These are phyloP conservation scores for Ophthalmolycus amberensis DNA, from an alignment of 2,113 vertebrate genomes.

Conservation along the genomic window DNA sequence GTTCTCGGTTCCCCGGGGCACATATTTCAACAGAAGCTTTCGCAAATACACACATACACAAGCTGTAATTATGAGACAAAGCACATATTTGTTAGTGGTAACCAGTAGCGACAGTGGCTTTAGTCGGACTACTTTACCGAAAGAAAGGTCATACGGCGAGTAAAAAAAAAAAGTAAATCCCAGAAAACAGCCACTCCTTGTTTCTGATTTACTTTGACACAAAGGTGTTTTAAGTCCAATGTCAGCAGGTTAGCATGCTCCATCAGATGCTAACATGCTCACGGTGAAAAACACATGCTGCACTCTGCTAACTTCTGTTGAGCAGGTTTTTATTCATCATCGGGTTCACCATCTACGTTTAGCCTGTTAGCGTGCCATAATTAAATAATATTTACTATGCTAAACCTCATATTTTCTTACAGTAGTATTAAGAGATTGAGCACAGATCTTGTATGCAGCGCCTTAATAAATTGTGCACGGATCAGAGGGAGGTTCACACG, in stretches of 20 bases:
- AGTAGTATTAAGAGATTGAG: not conserved
- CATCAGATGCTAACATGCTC: not conserved
- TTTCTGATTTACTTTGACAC: not conserved
- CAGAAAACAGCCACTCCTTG: not conserved
- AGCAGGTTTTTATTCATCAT: not conserved
- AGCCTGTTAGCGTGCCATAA: not conserved
- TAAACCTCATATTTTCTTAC: not conserved
- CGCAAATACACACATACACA: slow-evolving; percentile 31
- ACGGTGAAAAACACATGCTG: not conserved
- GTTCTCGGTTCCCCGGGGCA: slow-evolving; percentile 38
- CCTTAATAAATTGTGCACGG: not conserved
- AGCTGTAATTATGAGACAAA: slow-evolving; percentile 62
- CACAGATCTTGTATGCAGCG: not conserved
- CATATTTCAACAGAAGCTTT: slow-evolving; percentile 50
- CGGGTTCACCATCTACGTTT: not conserved
- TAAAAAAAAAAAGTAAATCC: not conserved
- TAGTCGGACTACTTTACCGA: slow-evolving; percentile 17
- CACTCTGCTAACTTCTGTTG: not conserved
- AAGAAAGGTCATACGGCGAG: not conserved
- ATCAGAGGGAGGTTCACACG: not conserved
- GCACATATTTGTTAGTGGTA: slow-evolving; percentile 47
- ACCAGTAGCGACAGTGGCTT: not conserved
- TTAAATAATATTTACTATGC: not conserved
- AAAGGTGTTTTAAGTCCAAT: not conserved
- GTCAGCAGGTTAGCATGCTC: not conserved